Evolutionary conservation across 2,888 invertebrate species (phyloP), one percentile per base, ranked within the genome.

Genomic region (Eupithecia abbreviata): DNA sequence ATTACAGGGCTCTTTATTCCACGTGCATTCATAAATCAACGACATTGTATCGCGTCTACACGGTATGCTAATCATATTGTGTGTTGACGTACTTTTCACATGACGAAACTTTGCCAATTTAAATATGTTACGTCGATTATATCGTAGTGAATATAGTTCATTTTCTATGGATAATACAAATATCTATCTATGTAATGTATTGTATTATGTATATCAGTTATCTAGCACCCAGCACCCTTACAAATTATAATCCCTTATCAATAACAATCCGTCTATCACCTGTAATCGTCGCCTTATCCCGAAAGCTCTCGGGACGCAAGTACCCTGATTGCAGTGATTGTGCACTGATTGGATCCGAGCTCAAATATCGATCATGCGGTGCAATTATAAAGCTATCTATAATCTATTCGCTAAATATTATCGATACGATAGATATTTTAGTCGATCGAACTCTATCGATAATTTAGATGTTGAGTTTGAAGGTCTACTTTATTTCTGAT

Each of bases 281-380:
- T 15, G n/a, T n/a, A 15, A 5, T 55, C 58, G 58, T 58, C 58
- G 58, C 58, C 58, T 58, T 41, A 41, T 41, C 68, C 43, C 15
- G 42, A 42, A 66, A 4, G 12, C 74, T 69, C 41, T 42, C 70
- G 72, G 72, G 72, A 49, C 7, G 70, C 43, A 47, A 70, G 55
- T 51, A 9, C 65, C 30, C 66, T 74, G 77, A 77, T 77, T 77
- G 75, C 66, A 75, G 47, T 74, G 75, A 77, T 77, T 77, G 77
- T 77, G 72, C 15, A 15, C 58, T 77, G 75, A 77, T 77, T 77
- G 75, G 72, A 75, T 75, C 74, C 47, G 66, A 75, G 43, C 55
- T 72, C 72, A 75, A 72, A 75, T 73, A 77, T 75, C 77, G 77
- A 77, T 75, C 67, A 75, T 65, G 66, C 66, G 70, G 75, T 71